Conservation (phyloP, 2,113 vertebrate genomes). For the Neoarius graeffei region DNA sequence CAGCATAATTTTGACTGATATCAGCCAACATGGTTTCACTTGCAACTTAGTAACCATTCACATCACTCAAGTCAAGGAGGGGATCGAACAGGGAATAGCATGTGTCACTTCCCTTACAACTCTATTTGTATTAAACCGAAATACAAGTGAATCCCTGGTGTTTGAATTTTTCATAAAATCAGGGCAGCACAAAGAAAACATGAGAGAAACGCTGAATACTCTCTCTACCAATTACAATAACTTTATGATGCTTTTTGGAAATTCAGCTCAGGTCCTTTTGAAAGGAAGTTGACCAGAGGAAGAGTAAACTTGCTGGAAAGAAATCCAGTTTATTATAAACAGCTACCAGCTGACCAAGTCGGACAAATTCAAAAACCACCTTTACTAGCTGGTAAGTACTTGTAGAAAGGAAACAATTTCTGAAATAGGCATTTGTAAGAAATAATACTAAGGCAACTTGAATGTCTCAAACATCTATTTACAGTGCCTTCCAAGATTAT, state of each 20-base stretch:
- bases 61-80: background rate
- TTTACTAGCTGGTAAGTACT: background rate
- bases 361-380: background rate
- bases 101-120: background rate
- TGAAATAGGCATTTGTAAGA: background rate
- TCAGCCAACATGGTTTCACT: background rate
- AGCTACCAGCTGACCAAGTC: background rate
- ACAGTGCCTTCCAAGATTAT: too few species aligned
- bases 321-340: background rate
- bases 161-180: background rate
- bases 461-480: background rate
- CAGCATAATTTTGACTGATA: background rate
- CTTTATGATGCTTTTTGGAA: background rate
- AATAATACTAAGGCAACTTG: background rate
- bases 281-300: background rate
- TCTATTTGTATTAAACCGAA: background rate
- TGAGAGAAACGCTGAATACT: background rate
- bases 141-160: background rate
- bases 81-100: background rate
- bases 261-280: background rate
- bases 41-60: background rate
- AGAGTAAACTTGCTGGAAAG: background rate
- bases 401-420: background rate
- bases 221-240: background rate
- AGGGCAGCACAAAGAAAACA: background rate